Percentiles rank a stretch among this genome's conserved stretches.
Conservation (phyloP, 1,140 invertebrate genomes). For the Asobara japonica region DNA sequence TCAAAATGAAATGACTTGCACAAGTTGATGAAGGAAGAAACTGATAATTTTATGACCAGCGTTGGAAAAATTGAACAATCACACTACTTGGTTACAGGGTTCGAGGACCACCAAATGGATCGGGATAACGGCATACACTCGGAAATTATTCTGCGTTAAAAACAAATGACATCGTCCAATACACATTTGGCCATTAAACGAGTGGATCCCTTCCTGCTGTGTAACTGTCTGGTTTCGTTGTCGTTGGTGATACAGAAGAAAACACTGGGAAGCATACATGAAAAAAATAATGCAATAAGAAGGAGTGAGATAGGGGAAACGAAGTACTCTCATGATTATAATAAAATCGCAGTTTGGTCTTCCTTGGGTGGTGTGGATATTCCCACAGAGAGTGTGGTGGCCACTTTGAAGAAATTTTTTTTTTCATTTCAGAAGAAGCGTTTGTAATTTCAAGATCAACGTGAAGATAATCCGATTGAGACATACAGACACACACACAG, state of each 20-base stretch:
- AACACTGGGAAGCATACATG: background rate
- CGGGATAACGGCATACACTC: background rate
- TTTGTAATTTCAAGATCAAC: too few species aligned
- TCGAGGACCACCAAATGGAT: slow-evolving; percentile 6
- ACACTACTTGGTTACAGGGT: too few species aligned
- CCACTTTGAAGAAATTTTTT: too few species aligned
- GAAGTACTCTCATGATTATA: slow-evolving; percentile 39
- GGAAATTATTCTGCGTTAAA: background rate
- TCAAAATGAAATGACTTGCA: too few species aligned
- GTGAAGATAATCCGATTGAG: too few species aligned
- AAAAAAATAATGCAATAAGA: slow-evolving; percentile 18
- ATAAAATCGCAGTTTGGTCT: slow-evolving; percentile 48
- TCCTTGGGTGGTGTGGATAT: slow-evolving; percentile 20
- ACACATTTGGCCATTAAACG: slow-evolving; percentile 3
- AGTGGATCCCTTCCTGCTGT: background rate
- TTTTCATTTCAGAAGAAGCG: too few species aligned
- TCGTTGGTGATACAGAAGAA: background rate
- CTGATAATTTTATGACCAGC: too few species aligned
- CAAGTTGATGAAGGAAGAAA: too few species aligned
- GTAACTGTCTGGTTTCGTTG: background rate
- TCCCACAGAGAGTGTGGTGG: slow-evolving; percentile 35
- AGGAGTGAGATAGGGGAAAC: slow-evolving; percentile 25
- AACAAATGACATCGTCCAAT: background rate
- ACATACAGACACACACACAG: too few species aligned
- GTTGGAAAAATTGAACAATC: too few species aligned